Base-by-base conservation (phyloP, 2,888 invertebrate species). In the Nysson spinosus region DNA sequence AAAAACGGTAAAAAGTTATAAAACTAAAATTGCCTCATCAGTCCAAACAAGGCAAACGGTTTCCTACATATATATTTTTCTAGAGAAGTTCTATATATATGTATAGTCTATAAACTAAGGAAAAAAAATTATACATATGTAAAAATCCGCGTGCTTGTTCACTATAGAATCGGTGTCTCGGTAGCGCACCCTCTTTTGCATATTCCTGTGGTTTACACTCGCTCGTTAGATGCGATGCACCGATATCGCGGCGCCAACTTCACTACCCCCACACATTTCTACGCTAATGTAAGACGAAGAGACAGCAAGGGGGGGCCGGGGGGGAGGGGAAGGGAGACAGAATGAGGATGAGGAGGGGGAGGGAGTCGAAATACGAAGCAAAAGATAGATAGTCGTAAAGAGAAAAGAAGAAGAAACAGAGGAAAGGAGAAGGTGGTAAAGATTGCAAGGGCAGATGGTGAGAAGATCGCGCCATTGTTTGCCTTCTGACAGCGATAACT, bases 401-500 rank as follows among this genome's bases (percentile, higher is more conserved):
- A n/a, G n/a, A n/a, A n/a, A n/a, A n/a, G 20, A 39, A 39, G 5
- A 22, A 19, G 22, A 14, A 24, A 19, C 34, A 3, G 43, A 14
- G 12, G n/a, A 28, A 26, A 43, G 43, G 58, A 32, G 49, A 20
- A 57, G 47, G 55, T 56, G 69, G 56, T 39, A 61, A 65, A 78
- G 80, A 83, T 82, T 74, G 81, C 72, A 76, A 70, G 75, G 75
- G 75, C 77, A 82, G 85, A 85, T 69, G 66, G 63, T 52, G 66
- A 46, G 49, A 65, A 67, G 66, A 65, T 63, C 65, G 65, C 49
- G 68, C 83, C 83, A 85, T 85, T 85, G 85, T 85, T 84, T 82
- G 78, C 81, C 75, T 81, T 75, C 78, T 83, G 84, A 83, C 84
- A 84, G 83, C 84, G 85, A 85, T 85, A 85, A 84, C 83, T 85